phyloP scores from a whole-genome alignment of 2,797 vertebrate species.

The Propithecus perrieri region DNA sequence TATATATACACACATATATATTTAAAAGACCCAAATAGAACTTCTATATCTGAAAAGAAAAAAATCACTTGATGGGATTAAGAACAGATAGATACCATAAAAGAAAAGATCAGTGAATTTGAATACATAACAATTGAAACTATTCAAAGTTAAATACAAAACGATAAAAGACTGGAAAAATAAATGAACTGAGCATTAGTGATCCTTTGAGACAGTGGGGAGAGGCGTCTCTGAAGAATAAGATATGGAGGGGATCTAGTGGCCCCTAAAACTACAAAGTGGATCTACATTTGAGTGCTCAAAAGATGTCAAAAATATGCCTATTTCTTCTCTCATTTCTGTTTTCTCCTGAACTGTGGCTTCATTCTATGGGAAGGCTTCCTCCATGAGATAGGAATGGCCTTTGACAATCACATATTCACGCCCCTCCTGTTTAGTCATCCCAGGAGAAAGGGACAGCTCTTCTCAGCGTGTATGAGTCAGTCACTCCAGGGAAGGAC shows the following conservation, averaged over 20 bases:
- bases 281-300: not conserved
- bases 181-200: not conserved
- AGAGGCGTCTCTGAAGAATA: not conserved
- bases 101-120: slow-evolving; percentile 14
- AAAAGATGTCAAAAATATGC: not conserved
- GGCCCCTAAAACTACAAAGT: not conserved
- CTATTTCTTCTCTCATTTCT: not conserved
- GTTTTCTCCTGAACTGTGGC: not conserved
- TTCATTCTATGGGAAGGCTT: not conserved
- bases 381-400: not conserved
- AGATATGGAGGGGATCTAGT: not conserved
- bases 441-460: not conserved
- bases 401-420: not conserved
- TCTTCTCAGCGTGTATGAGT: not conserved
- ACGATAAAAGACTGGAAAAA: not conserved
- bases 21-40: not conserved
- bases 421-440: not conserved
- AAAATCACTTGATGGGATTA: not conserved
- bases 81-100: not conserved
- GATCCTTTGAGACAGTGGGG: fast-evolving
- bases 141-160: not conserved
- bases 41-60: not conserved
- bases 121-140: not conserved
- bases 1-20: not conserved
- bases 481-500: not conserved